phyloP scores from a whole-genome alignment of 2,888 invertebrate genomes.

The Nomada fucata region DNA sequence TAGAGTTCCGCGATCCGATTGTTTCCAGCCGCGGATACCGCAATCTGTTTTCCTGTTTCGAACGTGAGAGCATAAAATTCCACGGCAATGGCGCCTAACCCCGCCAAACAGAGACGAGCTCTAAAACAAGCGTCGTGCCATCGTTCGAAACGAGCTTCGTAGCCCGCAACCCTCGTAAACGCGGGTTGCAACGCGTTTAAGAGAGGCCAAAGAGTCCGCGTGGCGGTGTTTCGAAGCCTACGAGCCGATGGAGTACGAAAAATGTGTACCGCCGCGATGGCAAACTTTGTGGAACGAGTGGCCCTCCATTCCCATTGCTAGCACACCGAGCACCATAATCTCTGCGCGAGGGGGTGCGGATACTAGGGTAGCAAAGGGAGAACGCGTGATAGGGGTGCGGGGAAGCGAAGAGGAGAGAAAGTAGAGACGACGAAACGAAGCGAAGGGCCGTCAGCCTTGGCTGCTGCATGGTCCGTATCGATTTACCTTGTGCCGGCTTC shows the following conservation, averaged over 20 bases:
- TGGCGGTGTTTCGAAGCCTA: background rate
- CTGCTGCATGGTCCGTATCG: slow-evolving; percentile 75
- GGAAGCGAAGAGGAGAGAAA: slow-evolving; percentile 55
- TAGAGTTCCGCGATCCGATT: background rate
- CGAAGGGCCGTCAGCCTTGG: slow-evolving; percentile 70
- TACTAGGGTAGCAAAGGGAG: slow-evolving; percentile 27
- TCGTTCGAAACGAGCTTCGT: background rate
- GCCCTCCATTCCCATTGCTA: slow-evolving; percentile 56
- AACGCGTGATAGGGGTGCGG: slow-evolving; percentile 43
- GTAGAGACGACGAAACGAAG: slow-evolving; percentile 52
- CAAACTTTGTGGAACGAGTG: slow-evolving; percentile 59
- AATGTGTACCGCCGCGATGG: slow-evolving; percentile 32
- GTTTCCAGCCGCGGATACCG: background rate
- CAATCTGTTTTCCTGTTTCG: background rate
- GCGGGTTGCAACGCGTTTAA: slow-evolving; percentile 1
- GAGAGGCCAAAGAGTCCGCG: background rate
- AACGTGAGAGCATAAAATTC: background rate
- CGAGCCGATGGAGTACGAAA: slow-evolving; percentile 3
- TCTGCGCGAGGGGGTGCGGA: slow-evolving; percentile 40
- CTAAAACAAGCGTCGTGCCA: background rate
- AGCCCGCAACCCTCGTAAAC: background rate
- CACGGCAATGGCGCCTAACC: background rate
- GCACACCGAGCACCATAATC: slow-evolving; percentile 51
- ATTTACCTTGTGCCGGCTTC: slow-evolving; percentile 73
- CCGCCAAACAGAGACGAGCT: background rate